These are phyloP conservation scores for Acanthosepion esculentum DNA, from an alignment of 2,888 invertebrate genomes.

Conservation along the genomic window DNA sequence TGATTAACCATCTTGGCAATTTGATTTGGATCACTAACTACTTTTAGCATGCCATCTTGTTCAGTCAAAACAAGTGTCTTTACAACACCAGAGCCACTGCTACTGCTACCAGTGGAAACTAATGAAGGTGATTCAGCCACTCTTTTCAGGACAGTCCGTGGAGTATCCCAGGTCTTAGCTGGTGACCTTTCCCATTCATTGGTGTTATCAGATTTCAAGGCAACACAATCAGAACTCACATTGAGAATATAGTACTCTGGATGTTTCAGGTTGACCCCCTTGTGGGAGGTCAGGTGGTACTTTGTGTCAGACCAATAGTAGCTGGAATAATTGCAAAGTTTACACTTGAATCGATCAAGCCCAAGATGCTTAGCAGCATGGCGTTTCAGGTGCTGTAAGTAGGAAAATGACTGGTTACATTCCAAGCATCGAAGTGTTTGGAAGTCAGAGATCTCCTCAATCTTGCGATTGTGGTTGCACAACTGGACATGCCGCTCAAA, in stretches of 20 bases:
- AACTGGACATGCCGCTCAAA: slow-evolving; percentile 44
- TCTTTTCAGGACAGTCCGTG: slow-evolving; percentile 8
- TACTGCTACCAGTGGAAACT: background rate
- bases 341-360: slow-evolving; percentile 43
- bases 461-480: slow-evolving; percentile 41
- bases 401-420: slow-evolving; percentile 36
- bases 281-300: slow-evolving; percentile 37
- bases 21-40: slow-evolving; percentile 40
- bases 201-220: background rate
- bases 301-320: slow-evolving; percentile 46
- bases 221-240: background rate
- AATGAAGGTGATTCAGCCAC: background rate
- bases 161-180: background rate
- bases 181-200: background rate
- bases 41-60: slow-evolving; percentile 43
- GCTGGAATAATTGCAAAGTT: slow-evolving; percentile 36
- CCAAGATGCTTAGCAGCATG: slow-evolving; percentile 45
- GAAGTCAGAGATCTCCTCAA: slow-evolving; percentile 43
- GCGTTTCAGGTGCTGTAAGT: slow-evolving; percentile 38
- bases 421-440: slow-evolving; percentile 18
- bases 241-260: slow-evolving; percentile 39
- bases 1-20: slow-evolving; percentile 42
- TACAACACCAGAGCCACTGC: slow-evolving; percentile 34
- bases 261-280: background rate
- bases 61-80: slow-evolving; percentile 43